A percentile compares a stretch with the other conserved stretches of the same genome.
Conservation (phyloP, 2,113 vertebrate species). For the Ia io region DNA sequence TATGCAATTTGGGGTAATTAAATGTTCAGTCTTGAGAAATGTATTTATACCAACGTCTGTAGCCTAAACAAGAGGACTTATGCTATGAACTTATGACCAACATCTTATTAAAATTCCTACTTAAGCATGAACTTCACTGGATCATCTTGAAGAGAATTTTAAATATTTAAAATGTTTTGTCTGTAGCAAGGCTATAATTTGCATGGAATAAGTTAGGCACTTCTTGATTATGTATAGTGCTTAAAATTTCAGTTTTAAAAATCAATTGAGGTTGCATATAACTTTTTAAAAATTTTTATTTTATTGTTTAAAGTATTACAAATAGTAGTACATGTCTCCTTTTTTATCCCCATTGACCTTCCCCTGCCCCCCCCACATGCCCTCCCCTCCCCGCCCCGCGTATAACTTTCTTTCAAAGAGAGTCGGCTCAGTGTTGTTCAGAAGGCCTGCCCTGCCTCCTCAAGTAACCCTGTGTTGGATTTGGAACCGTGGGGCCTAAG, state of each 20-base stretch:
- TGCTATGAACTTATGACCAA: neutral
- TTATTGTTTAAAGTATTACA: no score
- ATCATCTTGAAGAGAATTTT: conserved; percentile 21
- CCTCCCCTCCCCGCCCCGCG: no score
- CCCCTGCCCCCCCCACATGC: no score
- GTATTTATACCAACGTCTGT: neutral
- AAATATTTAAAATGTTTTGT: neutral
- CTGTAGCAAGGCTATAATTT: neutral
- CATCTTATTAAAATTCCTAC: neutral
- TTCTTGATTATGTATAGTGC: neutral
- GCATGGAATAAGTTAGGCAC: neutral
- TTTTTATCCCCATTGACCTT: no score
- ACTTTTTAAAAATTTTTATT: neutral
- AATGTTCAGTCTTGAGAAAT: neutral
- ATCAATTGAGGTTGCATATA: neutral
- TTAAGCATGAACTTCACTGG: neutral
- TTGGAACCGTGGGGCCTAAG: rapidly evolving
- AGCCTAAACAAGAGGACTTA: neutral
- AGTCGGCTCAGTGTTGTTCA: neutral
- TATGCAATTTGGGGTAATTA: neutral
- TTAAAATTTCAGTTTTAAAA: neutral
- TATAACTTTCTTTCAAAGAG: neutral
- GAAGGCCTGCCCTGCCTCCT: neutral
- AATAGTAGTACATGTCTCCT: no score
- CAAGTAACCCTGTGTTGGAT: rapidly evolving